Percentiles rank a stretch among this genome's conserved stretches.
Conservation (phyloP, 2,888 invertebrate genomes). For the Meandrusa payeni region DNA sequence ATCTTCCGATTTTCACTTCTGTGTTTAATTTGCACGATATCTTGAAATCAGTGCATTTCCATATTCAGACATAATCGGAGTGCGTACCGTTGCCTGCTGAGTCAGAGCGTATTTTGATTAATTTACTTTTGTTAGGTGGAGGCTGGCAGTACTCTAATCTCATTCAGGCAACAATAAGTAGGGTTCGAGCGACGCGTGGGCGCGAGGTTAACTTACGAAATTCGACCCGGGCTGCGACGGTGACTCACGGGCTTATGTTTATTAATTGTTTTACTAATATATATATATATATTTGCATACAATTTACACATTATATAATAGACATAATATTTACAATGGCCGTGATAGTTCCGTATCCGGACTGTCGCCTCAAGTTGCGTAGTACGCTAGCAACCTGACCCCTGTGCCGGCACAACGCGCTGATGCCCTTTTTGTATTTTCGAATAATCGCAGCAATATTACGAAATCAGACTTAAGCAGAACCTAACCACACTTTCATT, state of each 20-base stretch:
- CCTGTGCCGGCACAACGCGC: no score
- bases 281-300: not conserved
- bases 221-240: constrained; percentile 27
- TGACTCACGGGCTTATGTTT: constrained; percentile 30
- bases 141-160: constrained; percentile 30
- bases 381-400: no score
- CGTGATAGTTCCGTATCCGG: no score
- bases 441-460: no score
- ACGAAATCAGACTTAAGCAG: no score
- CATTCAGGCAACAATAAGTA: constrained; percentile 32
- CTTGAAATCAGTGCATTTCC: constrained; percentile 6
- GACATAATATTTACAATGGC: no score
- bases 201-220: constrained; percentile 35
- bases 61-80: constrained; percentile 8
- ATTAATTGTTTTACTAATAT: constrained; percentile 10
- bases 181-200: constrained; percentile 34
- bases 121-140: constrained; percentile 36
- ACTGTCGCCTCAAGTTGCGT: no score
- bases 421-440: no score
- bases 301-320: no score
- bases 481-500: no score
- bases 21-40: no score
- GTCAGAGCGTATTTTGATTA: constrained; percentile 37
- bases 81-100: constrained; percentile 29
- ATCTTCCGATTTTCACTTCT: no score